Conservation (phyloP, 2,888 invertebrate species). For the Protophormia terraenovae region DNA sequence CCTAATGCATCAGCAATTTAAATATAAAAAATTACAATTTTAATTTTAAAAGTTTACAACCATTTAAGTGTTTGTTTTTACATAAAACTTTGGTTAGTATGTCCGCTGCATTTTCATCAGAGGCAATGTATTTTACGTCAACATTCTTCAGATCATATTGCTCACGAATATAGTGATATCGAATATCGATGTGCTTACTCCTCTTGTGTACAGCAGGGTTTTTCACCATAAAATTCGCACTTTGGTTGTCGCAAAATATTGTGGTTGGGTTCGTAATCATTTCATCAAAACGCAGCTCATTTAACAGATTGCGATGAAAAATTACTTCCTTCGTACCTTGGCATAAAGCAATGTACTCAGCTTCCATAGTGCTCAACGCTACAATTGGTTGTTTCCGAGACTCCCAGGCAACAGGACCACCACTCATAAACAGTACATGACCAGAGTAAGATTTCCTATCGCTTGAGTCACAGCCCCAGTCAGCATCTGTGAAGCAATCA, state of each 20-base stretch:
- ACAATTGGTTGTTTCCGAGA: constrained; percentile 1
- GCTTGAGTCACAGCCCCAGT: not conserved
- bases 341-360: constrained; percentile 49
- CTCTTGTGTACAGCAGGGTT: constrained; percentile 1
- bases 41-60: not conserved
- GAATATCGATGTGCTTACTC: not conserved
- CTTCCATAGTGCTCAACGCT: constrained; percentile 54
- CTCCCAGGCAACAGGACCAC: constrained; percentile 25
- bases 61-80: not conserved
- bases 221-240: constrained; percentile 43
- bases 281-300: not conserved
- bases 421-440: not conserved
- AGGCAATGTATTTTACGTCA: not conserved
- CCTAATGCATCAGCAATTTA: not conserved
- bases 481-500: constrained; percentile 38
- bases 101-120: not conserved
- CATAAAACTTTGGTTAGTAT: not conserved
- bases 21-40: not conserved
- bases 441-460: constrained; percentile 3
- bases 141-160: not conserved
- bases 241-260: constrained; percentile 32
- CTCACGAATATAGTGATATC: not conserved
- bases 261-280: not conserved
- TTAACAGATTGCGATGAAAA: constrained; percentile 21
- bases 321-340: constrained; percentile 39